phyloP scores from a whole-genome alignment of 2,797 vertebrate genomes.

The Phataginus tetradactyla region DNA sequence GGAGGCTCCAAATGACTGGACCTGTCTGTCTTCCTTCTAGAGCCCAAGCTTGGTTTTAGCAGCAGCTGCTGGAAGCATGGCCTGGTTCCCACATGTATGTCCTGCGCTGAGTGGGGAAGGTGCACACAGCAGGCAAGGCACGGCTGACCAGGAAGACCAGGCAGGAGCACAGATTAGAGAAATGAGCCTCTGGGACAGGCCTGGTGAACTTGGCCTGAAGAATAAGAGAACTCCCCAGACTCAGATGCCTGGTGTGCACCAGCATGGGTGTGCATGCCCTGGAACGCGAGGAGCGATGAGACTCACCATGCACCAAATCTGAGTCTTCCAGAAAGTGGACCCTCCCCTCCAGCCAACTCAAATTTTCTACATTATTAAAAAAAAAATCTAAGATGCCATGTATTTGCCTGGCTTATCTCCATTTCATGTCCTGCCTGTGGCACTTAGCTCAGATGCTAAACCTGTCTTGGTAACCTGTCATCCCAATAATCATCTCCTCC shows the following conservation, averaged over 20 bases:
- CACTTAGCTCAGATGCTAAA: not conserved
- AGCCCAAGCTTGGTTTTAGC: not conserved
- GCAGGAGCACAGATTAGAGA: not conserved
- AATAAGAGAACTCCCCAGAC: not conserved
- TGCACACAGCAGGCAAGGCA: not conserved
- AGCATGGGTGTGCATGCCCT: fast-evolving
- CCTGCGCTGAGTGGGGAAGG: not conserved
- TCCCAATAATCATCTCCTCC: not conserved
- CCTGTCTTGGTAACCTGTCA: not conserved
- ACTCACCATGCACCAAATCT: not conserved
- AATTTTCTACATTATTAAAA: not conserved
- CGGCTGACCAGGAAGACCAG: not conserved
- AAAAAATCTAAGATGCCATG: not conserved
- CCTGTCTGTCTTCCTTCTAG: not conserved
- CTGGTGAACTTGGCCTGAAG: not conserved
- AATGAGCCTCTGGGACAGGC: not conserved
- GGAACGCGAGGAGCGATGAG: not conserved
- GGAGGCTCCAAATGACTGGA: not conserved
- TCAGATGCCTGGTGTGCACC: fast-evolving
- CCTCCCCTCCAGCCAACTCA: not conserved
- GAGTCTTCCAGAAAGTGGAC: not conserved
- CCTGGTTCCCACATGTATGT: fast-evolving
- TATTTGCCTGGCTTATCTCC: not conserved
- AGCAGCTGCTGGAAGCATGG: not conserved
- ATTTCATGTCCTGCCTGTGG: not conserved